Conservation (phyloP, 1,140 invertebrate species). For the Hyles vespertilio region DNA sequence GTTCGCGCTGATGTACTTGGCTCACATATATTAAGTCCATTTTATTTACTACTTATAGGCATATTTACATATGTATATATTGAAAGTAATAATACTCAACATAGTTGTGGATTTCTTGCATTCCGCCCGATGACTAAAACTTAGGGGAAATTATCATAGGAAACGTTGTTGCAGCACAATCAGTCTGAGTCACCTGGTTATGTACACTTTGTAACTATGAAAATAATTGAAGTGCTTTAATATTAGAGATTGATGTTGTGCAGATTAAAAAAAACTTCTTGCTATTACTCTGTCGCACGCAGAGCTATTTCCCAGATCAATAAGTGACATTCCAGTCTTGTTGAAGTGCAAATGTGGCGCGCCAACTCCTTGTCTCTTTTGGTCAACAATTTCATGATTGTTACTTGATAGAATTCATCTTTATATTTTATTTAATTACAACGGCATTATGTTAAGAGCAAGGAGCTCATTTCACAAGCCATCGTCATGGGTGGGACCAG, state of each 20-base stretch:
- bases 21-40: conserved; percentile 58
- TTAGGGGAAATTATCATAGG: conserved; percentile 62
- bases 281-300: conserved; percentile 23
- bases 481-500: conserved; percentile 74
- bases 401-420: conserved; percentile 12
- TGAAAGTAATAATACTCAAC: conserved; percentile 70
- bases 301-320: conserved; percentile 62
- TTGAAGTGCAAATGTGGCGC: conserved; percentile 58
- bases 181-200: conserved; percentile 37
- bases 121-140: conserved; percentile 72
- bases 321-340: conserved; percentile 73
- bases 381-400: conserved; percentile 10
- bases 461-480: conserved; percentile 59
- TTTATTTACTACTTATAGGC: conserved; percentile 61
- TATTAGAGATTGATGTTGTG: conserved; percentile 31
- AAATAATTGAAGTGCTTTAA: conserved; percentile 28
- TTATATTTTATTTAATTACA: conserved; percentile 8
- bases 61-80: conserved; percentile 73
- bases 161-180: conserved; percentile 47
- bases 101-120: conserved; percentile 74
- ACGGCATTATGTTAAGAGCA: conserved; percentile 28
- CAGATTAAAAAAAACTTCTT: conserved; percentile 30
- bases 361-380: conserved; percentile 24
- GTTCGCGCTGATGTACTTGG: conserved; percentile 45
- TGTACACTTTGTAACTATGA: conserved; percentile 31